Evolutionary conservation across 1,140 invertebrate species (phyloP), one percentile per base, ranked within the genome.

Genomic region (Caligus rogercresseyi): DNA sequence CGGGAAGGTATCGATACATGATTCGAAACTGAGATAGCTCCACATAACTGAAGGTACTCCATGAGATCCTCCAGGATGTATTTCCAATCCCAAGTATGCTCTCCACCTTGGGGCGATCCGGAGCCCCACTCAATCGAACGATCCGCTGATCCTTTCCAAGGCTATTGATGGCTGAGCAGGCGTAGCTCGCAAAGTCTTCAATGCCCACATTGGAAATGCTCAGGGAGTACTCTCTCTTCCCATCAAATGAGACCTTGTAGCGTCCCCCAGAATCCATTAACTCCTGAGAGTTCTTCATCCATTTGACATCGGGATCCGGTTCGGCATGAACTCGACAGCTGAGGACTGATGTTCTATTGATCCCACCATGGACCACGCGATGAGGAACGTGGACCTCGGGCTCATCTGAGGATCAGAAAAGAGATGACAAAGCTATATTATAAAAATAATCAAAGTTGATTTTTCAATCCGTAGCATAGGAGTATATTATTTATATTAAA

Each of bases 181-280:
- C n/a, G 52, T 62, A 62, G 3, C 19, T 62, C 3, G 60, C 26
- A 24, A 62, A 62, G 54, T 62, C 60, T n/a, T 62, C 60, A 54
- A 55, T 43, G 14, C 60, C 60, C 16, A 62, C 60, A 19, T 62
- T 62, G 14, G 24, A 19, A 16, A 62, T 43, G 21, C 19, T 4
- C 14, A 62, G 21, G 1, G 24, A 21, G n/a, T 62, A 43, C 11
- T 60, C 18, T n/a, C n/a, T 43, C 24, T 60, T 43, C 4, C 24
- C 58, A 3, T 60, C n/a, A 25, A 60, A 16, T 3, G 19, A 18
- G 26, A 25, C 18, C n/a, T 53, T 25, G 18, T 57, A 62, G 18
- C 31, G 18, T 14, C 15, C 19, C 19, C 15, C n/a, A 62, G 20
- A 14, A n/a, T 24, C 31, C 14, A 62, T 54, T n/a, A n/a, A n/a